A percentile compares a stretch with the other conserved stretches of the same genome.
Evolutionary conservation across 2,888 invertebrate genomes (phyloP).

Genomic region (Dioctria linearis): DNA sequence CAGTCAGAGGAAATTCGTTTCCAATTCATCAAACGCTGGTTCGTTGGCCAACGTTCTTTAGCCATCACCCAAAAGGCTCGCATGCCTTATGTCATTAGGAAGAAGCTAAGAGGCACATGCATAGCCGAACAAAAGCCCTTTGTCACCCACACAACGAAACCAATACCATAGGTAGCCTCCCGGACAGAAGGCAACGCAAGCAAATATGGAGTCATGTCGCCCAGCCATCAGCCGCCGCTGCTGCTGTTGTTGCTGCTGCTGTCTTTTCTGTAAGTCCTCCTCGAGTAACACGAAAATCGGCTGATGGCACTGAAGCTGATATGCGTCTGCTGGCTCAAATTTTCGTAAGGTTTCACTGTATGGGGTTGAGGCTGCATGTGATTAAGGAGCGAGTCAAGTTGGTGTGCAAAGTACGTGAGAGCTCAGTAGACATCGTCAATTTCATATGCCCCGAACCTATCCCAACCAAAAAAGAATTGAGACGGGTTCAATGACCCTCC

Average conservation of each 20-base stretch:
- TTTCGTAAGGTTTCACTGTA: slow-evolving; percentile 51
- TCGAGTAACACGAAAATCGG: slow-evolving; percentile 52
- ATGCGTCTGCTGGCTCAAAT: slow-evolving; percentile 50
- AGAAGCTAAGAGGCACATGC: slow-evolving; percentile 6
- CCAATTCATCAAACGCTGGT: slow-evolving; percentile 53
- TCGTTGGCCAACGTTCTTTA: slow-evolving; percentile 41
- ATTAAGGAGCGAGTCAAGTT: slow-evolving; percentile 12
- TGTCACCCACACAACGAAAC: slow-evolving; percentile 40
- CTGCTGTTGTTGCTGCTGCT: slow-evolving; percentile 8
- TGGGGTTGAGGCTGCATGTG: slow-evolving; percentile 37
- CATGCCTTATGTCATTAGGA: slow-evolving; percentile 34
- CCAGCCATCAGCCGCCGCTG: slow-evolving; percentile 22
- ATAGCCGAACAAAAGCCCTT: slow-evolving; percentile 47
- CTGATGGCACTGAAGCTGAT: slow-evolving; percentile 47
- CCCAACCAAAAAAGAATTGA: slow-evolving; percentile 63
- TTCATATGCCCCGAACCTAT: slow-evolving; percentile 61
- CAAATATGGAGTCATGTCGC: slow-evolving; percentile 30
- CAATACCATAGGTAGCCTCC: slow-evolving; percentile 17
- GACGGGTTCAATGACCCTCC: slow-evolving; percentile 62
- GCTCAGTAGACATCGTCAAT: slow-evolving; percentile 51
- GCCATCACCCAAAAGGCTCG: slow-evolving; percentile 22
- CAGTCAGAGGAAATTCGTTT: slow-evolving; percentile 53
- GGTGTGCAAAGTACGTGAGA: slow-evolving; percentile 27
- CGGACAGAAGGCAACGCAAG: slow-evolving; percentile 3
- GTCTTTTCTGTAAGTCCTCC: slow-evolving; percentile 49